Evolutionary conservation across 30 jellyfish, hydroid and myxozoan species (phyloP), one percentile per base, ranked within the genome.

Genomic region (Clytia hemisphaerica): DNA sequence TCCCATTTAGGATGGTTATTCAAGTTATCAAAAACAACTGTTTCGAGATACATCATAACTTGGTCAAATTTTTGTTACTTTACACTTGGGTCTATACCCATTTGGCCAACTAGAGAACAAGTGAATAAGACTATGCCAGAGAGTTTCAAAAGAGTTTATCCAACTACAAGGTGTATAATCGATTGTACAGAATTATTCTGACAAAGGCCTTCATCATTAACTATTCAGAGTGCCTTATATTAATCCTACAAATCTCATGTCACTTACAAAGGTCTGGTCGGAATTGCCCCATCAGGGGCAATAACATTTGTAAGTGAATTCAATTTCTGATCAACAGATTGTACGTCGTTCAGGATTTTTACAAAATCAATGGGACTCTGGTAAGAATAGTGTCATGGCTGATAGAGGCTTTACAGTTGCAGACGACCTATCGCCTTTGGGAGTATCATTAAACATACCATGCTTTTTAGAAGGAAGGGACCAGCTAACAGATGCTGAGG

Each of bases 221-320:
- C 31, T 19, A 58, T 57, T 27, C 88, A 79, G 32, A 51, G 80
- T 28, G 36, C 55, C n/a, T 32, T 68, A 28, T 79, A 63, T 58
- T 79, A 86, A 0, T 28, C 60, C 30, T 79, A 79, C 61, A 79
- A 50, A 45, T 72, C 44, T 69, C 86, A 79, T 53, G 80, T 58
- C 3, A 79, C 93, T 7, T 79, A 50, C 71, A 79, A 79, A 35
- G 82, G 71, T 4, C 44, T 67, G 37, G 28, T 69, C 48, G 93
- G 88, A 18, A 79, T 71, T 10, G 75, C 88, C 34, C 93, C 86
- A 10, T 79, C 80, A 40, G 93, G 88, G 16, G 86, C 88, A 30
- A 45, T 71, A 16, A 58, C 88, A 37, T 79, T 79, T 57, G 85
- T 68, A 3, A 29, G 83, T 42, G 60, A 50, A 30, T 12, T 0